Evolutionary conservation across 2,888 invertebrate species (phyloP).

Genomic region (Nezara viridula): DNA sequence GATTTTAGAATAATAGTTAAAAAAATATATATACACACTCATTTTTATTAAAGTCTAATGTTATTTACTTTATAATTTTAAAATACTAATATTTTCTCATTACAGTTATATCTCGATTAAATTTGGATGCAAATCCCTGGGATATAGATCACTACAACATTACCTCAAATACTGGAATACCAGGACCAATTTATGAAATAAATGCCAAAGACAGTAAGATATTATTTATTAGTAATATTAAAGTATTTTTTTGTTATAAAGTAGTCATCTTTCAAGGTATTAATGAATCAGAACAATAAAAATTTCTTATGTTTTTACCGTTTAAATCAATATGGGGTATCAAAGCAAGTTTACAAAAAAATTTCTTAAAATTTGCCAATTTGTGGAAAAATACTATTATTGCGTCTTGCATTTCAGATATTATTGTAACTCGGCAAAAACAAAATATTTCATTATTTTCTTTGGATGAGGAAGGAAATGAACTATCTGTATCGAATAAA

Average conservation of each 20-base stretch:
- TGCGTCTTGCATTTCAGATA: neutral
- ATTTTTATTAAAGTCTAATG: neutral
- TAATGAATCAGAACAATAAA: too few species aligned
- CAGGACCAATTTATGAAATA: neutral
- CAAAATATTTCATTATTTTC: conserved; percentile 41
- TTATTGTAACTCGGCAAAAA: conserved; percentile 38
- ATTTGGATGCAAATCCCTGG: neutral
- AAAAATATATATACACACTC: too few species aligned
- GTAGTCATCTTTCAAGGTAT: too few species aligned
- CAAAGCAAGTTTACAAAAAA: neutral
- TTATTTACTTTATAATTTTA: neutral
- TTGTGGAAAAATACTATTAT: too few species aligned
- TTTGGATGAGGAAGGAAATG: neutral
- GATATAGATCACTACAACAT: neutral
- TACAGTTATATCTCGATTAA: neutral
- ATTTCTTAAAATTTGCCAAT: too few species aligned
- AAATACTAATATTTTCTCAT: neutral
- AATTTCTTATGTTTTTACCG: neutral
- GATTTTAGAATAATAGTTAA: neutral
- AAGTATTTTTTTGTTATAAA: too few species aligned
- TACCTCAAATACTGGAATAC: conserved; percentile 9
- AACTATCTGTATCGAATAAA: neutral
- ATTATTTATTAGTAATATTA: neutral
- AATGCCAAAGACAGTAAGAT: neutral
- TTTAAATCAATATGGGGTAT: too few species aligned